Conservation (phyloP, 2,113 vertebrate species). For the Rhodinocichla rosea region DNA sequence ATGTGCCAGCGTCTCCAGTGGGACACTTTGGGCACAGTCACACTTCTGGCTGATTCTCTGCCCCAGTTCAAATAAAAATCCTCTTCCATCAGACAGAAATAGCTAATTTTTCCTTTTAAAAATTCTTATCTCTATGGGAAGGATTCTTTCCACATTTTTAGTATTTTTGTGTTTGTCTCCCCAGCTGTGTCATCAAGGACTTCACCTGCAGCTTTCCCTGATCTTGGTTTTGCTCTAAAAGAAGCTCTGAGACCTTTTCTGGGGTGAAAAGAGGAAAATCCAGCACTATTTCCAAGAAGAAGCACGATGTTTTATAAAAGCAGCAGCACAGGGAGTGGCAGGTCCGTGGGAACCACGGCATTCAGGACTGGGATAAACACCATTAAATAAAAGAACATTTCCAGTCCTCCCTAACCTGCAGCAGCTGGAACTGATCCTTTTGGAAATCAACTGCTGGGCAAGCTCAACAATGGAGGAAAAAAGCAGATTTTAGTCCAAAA, state of each 20-base stretch:
- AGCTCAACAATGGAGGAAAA: background rate
- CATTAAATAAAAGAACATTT: fast-evolving
- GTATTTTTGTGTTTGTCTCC: background rate
- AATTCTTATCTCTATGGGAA: background rate
- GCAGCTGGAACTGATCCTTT: background rate
- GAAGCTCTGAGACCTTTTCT: background rate
- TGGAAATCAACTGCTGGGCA: background rate
- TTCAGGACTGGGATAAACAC: background rate
- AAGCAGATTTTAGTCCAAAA: background rate
- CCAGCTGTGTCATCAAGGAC: background rate
- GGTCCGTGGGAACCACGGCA: fast-evolving
- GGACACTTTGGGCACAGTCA: background rate
- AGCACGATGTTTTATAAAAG: background rate
- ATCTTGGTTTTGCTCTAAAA: background rate
- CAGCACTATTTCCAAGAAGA: background rate
- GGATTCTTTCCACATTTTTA: background rate
- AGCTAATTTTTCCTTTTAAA: background rate
- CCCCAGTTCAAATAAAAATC: background rate
- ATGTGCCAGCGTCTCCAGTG: background rate
- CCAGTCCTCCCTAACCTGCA: background rate
- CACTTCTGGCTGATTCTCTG: background rate
- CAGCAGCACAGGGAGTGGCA: background rate
- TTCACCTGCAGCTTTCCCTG: background rate
- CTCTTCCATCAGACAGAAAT: background rate
- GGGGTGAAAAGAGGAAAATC: background rate